Evolutionary conservation across 1,140 invertebrate genomes (phyloP).

Genomic region (Drosophila teissieri): DNA sequence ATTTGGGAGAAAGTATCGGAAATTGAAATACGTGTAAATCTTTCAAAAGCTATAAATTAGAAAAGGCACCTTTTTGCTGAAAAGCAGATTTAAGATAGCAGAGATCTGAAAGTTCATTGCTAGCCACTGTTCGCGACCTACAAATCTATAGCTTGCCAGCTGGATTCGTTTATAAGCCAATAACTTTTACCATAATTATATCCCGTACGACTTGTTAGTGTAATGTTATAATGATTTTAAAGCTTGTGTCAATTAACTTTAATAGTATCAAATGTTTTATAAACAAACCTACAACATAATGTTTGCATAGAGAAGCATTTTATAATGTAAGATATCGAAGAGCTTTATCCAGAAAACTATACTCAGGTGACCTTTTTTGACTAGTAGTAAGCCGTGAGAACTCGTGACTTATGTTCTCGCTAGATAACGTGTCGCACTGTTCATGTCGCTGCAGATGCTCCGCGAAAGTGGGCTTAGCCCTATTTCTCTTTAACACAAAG

Average conservation of each 20-base stretch:
- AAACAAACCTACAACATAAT: not conserved
- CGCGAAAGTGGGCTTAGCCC: conserved; percentile 13
- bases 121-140: no score
- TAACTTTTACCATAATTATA: no score
- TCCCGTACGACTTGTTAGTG: no score
- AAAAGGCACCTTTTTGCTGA: no score
- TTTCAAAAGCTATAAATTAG: no score
- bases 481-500: conserved; percentile 69
- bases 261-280: not conserved
- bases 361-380: conserved; percentile 40
- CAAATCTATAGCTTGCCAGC: no score
- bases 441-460: conserved; percentile 10
- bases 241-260: not conserved
- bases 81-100: no score
- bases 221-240: no score
- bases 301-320: conserved; percentile 14
- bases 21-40: no score
- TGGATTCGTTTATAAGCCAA: no score
- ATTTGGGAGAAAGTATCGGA: no score
- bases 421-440: conserved; percentile 5
- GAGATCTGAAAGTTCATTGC: no score
- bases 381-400: conserved; percentile 16
- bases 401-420: conserved; percentile 33
- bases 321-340: conserved; percentile 78
- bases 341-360: conserved; percentile 70